Conservation (phyloP, 2,888 invertebrate genomes). For the Cryptocheilus praepositus region DNA sequence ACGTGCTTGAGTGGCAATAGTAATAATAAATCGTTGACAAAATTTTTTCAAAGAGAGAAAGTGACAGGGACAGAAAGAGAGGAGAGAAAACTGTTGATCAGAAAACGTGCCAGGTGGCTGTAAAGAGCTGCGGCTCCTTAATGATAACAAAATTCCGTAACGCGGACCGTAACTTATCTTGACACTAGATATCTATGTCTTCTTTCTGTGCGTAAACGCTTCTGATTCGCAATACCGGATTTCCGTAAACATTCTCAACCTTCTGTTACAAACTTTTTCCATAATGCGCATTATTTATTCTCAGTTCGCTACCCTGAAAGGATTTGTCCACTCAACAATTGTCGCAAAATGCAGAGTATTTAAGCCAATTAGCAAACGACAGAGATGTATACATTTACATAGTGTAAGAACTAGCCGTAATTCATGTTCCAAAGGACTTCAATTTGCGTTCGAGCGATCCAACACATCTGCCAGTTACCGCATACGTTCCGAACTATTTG, state of each 20-base stretch:
- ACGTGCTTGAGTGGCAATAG: slow-evolving; percentile 31
- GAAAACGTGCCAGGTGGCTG: slow-evolving; percentile 18
- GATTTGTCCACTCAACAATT: slow-evolving; percentile 67
- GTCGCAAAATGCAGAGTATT: slow-evolving; percentile 71
- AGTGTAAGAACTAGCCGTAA: slow-evolving; percentile 68
- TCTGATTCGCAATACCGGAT: slow-evolving; percentile 22
- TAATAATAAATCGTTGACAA: slow-evolving; percentile 26
- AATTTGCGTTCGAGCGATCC: background rate
- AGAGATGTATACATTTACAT: slow-evolving; percentile 73
- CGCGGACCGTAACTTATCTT: slow-evolving; percentile 7
- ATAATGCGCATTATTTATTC: slow-evolving; percentile 14
- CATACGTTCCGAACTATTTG: too few relatives aligned
- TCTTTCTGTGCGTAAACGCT: slow-evolving; percentile 7
- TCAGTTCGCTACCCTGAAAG: slow-evolving; percentile 49
- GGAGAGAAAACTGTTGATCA: slow-evolving; percentile 10
- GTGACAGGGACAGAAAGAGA: slow-evolving; percentile 9
- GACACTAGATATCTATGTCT: slow-evolving; percentile 1
- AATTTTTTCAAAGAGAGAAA: slow-evolving; percentile 16
- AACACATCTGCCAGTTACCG: too few relatives aligned
- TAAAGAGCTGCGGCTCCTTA: slow-evolving; percentile 16
- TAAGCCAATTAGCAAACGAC: slow-evolving; percentile 72
- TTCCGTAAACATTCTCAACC: slow-evolving; percentile 42
- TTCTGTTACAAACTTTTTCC: slow-evolving; percentile 40
- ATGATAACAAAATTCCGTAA: slow-evolving; percentile 16
- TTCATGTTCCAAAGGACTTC: slow-evolving; percentile 63